These are phyloP conservation scores for Pyrrhosoma nymphula DNA, from an alignment of 2,888 invertebrate species.

Conservation along the genomic window DNA sequence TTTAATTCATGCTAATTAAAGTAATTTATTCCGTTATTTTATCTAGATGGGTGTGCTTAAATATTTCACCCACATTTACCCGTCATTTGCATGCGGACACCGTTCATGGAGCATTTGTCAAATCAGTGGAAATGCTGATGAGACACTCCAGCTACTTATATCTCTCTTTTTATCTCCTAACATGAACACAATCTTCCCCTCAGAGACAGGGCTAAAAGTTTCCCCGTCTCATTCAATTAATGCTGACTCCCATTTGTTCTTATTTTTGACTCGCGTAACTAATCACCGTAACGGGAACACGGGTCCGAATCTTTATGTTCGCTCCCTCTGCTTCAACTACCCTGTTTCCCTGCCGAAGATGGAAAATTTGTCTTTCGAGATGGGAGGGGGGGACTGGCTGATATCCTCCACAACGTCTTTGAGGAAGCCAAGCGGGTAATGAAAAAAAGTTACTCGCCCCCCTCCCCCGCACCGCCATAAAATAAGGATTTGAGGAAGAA, in stretches of 20 bases:
- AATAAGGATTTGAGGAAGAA: conserved; percentile 30
- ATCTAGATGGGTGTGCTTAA: too few relatives aligned
- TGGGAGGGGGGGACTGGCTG: neutral
- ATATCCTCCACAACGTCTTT: neutral
- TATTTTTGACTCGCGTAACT: conserved; percentile 39
- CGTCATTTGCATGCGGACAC: too few relatives aligned
- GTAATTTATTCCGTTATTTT: too few relatives aligned
- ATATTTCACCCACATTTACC: too few relatives aligned
- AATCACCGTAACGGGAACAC: conserved; percentile 26
- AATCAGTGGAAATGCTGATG: neutral
- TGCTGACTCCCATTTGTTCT: neutral
- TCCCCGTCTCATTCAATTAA: conserved; percentile 28
- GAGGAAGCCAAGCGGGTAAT: conserved; percentile 31
- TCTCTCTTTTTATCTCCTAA: neutral
- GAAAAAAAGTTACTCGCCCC: neutral
- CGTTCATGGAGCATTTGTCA: neutral
- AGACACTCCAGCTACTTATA: neutral
- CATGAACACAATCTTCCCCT: neutral
- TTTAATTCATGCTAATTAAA: too few relatives aligned
- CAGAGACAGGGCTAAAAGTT: neutral
- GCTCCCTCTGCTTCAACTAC: neutral
- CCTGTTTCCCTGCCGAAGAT: neutral
- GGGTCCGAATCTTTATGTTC: conserved; percentile 10
- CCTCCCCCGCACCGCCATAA: neutral
- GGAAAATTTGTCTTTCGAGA: conserved; percentile 30